Evolutionary conservation across 2,888 invertebrate genomes (phyloP), one percentile per base, ranked within the genome.

Genomic region (Hydriomena furcata): DNA sequence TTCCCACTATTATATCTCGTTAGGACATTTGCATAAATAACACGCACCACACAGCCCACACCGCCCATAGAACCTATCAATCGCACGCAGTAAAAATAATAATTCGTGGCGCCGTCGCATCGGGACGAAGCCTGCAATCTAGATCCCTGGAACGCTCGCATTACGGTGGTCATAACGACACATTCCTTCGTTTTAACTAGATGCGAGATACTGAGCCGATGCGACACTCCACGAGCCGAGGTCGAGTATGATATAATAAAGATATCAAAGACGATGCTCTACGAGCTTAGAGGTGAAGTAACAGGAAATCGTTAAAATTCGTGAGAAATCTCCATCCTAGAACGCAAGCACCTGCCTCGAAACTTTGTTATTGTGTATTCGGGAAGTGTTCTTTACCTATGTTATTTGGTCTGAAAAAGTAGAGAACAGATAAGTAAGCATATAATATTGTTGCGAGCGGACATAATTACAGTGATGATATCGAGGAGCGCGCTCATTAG

Each of bases 21-120:
- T 90, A 89, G 82, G 77, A 73, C 81, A 87, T 89, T 89, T 88
- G 85, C 89, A 89, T 89, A 87, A 86, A 86, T 85, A 86, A 83
- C 79, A 73, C 79, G 77, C 71, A 68, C 72, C 67, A 74, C 74
- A 66, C 78, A 61, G 74, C 79, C 80, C 77, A 78, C 83, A 79
- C 82, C 42, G 53, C 35, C 70, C 69, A 65, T 60, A 65, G 66
- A 73, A 82, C 82, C 86, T 82, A 85, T 84, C 88, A 85, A 86
- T 87, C 83, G 80, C 65, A 64, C 61, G 58, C 68, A 72, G 79
- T 86, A 84, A 84, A 87, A 83, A 89, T 84, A 86, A 81, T 78
- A 73, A 66, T 58, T 73, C 55, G 79, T 82, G 79, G 80, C 78
- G 80, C 69, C 68, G 36, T 52, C 70, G 66, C 69, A 68, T 66